phyloP scores from a whole-genome alignment of 1,140 invertebrate genomes.

The Dolichoris vasculosae region DNA sequence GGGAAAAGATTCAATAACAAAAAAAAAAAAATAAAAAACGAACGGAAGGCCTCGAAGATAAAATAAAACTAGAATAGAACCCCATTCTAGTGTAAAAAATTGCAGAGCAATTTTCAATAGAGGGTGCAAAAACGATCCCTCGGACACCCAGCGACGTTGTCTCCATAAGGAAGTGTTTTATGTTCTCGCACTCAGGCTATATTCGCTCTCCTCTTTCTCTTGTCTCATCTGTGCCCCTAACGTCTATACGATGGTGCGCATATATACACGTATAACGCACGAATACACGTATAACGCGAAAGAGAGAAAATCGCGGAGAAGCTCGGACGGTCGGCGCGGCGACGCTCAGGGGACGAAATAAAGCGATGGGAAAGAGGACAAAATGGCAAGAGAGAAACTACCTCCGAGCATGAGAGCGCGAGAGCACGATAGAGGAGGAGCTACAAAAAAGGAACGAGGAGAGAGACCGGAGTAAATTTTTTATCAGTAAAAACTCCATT shows the following conservation, averaged over 20 bases:
- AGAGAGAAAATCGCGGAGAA: conserved; percentile 37
- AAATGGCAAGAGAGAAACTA: neutral
- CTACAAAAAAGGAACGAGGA: conserved; percentile 41
- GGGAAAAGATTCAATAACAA: neutral
- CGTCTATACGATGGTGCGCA: neutral
- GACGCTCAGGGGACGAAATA: conserved; percentile 42
- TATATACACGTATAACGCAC: neutral
- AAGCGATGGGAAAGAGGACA: conserved; percentile 29
- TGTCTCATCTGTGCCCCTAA: conserved; percentile 27
- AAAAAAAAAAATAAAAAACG: neutral
- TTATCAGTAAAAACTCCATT: conserved; percentile 75
- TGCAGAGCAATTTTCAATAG: conserved; percentile 40
- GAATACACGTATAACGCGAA: neutral
- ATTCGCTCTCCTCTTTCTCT: neutral
- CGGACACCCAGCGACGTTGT: conserved; percentile 24
- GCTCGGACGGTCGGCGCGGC: conserved; percentile 2
- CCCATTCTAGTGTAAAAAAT: conserved; percentile 35
- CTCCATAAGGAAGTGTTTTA: conserved; percentile 46
- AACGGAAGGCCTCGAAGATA: neutral
- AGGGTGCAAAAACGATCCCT: conserved; percentile 35
- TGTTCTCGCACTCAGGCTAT: conserved; percentile 27
- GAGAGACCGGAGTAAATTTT: conserved; percentile 71
- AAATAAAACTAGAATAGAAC: conserved; percentile 30
- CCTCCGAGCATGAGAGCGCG: no score
- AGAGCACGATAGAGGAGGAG: no score